Evolutionary conservation across 2,888 invertebrate species (phyloP).

Genomic region (Arrhopalites spinosus): DNA sequence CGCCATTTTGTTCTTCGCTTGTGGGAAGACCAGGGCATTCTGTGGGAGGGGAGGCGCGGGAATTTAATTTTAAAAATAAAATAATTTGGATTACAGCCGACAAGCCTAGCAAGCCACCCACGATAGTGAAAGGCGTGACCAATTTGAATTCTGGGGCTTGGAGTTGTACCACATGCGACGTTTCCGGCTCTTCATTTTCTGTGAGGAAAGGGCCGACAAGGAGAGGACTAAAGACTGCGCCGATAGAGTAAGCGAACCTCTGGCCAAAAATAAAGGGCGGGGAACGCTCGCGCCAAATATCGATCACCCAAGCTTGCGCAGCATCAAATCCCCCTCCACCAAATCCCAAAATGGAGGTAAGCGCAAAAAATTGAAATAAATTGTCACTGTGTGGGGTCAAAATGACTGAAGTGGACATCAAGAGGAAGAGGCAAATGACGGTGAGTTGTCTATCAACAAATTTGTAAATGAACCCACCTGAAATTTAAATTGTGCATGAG

Average conservation of each 20-base stretch:
- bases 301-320: slow-evolving; percentile 46
- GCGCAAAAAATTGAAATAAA: slow-evolving; percentile 28
- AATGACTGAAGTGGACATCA: slow-evolving; percentile 14
- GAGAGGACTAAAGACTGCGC: not conserved
- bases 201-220: not conserved
- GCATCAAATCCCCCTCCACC: slow-evolving; percentile 43
- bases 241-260: not conserved
- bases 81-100: not conserved
- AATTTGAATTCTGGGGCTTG: not conserved
- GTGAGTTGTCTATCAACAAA: not conserved
- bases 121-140: not conserved
- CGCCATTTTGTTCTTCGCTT: too few relatives aligned
- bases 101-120: not conserved
- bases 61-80: not conserved
- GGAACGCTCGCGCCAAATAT: slow-evolving; percentile 20
- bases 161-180: not conserved
- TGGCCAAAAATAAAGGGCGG: not conserved
- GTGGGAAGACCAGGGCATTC: too few relatives aligned
- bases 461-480: not conserved
- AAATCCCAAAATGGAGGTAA: slow-evolving; percentile 36
- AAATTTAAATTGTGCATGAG: too few relatives aligned
- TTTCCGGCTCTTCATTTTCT: not conserved
- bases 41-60: not conserved
- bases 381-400: slow-evolving; percentile 25
- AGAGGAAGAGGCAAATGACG: not conserved